Conservation (phyloP, 2,797 vertebrate genomes). For the Knipowitschia caucasica region DNA sequence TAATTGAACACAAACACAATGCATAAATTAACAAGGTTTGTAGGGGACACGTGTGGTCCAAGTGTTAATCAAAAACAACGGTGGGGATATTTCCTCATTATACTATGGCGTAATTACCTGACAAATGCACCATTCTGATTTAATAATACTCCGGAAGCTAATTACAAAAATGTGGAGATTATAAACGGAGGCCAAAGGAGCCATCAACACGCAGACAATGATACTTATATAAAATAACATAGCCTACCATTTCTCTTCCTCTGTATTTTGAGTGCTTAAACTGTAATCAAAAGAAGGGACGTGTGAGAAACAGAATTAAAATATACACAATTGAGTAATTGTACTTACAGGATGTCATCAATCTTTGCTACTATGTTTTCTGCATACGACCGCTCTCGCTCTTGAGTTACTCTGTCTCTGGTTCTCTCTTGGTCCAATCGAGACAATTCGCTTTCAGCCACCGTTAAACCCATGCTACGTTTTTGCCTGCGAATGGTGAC, state of each 20-base stretch:
- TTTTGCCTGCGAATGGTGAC: slow-evolving; percentile 83
- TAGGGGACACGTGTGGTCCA: slow-evolving; percentile 20
- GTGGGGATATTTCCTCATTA: background rate
- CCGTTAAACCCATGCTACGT: slow-evolving; percentile 92
- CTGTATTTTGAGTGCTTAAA: slow-evolving; percentile 84
- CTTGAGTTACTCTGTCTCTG: slow-evolving; percentile 80
- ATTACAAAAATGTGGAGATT: slow-evolving; percentile 13
- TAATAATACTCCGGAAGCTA: slow-evolving; percentile 6
- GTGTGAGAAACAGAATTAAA: background rate
- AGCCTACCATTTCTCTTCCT: slow-evolving; percentile 90
- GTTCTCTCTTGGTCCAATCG: slow-evolving; percentile 86
- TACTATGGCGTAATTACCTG: background rate
- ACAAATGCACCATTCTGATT: background rate
- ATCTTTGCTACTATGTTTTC: slow-evolving; percentile 92
- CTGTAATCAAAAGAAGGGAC: slow-evolving; percentile 58
- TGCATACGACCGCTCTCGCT: slow-evolving; percentile 88
- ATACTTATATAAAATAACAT: background rate
- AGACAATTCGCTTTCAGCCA: slow-evolving; percentile 86
- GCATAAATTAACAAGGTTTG: slow-evolving; percentile 48
- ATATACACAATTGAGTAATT: background rate
- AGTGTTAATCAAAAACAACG: slow-evolving; percentile 16
- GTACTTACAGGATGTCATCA: slow-evolving; percentile 91
- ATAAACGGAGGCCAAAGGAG: slow-evolving; percentile 22
- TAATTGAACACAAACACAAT: slow-evolving; percentile 54
- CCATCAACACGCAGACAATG: background rate